These are phyloP conservation scores for Pygmarrhopalites habei DNA, from an alignment of 1,140 invertebrate genomes.

Conservation along the genomic window DNA sequence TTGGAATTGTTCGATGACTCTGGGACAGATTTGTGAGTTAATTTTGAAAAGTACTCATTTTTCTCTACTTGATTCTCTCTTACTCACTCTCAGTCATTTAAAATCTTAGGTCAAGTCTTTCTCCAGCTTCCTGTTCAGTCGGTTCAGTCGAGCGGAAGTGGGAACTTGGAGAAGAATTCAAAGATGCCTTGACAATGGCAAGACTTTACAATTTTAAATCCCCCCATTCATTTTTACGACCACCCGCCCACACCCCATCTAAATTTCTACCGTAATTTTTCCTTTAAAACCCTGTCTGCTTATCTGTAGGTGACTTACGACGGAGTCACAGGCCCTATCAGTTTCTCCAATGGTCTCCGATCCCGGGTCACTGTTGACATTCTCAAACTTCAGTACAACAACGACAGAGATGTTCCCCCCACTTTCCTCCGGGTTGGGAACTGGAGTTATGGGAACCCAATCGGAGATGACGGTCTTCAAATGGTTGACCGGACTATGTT, in stretches of 20 bases:
- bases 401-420: neutral
- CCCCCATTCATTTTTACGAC: neutral
- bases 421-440: constrained; percentile 33
- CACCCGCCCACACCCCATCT: too few species aligned
- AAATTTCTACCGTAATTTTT: neutral
- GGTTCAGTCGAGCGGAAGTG: constrained; percentile 34
- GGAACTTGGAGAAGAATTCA: constrained; percentile 38
- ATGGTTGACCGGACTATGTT: constrained; percentile 27
- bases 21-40: constrained; percentile 31
- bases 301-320: constrained; percentile 28
- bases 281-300: too few species aligned
- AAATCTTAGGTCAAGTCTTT: too few species aligned
- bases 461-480: constrained; percentile 29
- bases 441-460: constrained; percentile 24
- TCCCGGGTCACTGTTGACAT: constrained; percentile 30
- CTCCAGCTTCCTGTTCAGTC: constrained; percentile 20
- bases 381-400: constrained; percentile 28
- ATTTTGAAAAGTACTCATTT: too few species aligned
- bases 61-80: neutral
- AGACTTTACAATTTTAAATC: neutral
- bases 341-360: constrained; percentile 31
- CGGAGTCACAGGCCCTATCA: constrained; percentile 35
- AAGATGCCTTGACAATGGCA: constrained; percentile 34
- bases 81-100: neutral
- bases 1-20: constrained; percentile 33